A percentile compares a stretch with the other conserved stretches of the same genome.
phyloP scores from a whole-genome alignment of 2,888 invertebrate species.

The Coelinius sp. region DNA sequence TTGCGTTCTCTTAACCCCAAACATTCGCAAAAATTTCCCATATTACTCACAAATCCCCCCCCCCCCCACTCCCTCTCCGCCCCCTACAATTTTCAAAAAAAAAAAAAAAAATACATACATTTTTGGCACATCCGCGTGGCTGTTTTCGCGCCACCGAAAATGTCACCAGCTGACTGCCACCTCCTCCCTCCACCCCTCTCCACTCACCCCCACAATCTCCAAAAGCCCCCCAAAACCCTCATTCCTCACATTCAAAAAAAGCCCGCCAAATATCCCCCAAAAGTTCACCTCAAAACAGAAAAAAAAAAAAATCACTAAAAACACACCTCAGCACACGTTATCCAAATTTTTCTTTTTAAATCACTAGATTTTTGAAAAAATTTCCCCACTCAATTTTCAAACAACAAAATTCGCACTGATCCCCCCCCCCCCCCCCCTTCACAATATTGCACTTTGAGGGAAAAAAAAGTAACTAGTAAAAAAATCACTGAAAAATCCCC shows the following conservation, averaged over 20 bases:
- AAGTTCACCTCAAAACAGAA: background rate
- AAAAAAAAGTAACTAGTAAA: background rate
- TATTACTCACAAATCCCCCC: too few species aligned
- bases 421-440: too few species aligned
- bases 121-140: background rate
- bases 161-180: slow-evolving; percentile 24
- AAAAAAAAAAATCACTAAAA: background rate
- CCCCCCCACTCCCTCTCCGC: background rate
- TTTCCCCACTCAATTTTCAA: background rate
- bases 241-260: background rate
- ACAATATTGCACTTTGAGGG: background rate
- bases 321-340: slow-evolving; percentile 18
- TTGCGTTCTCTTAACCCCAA: slow-evolving; percentile 21
- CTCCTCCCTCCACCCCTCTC: background rate
- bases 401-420: background rate
- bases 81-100: background rate
- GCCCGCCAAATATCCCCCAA: background rate
- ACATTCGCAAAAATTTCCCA: background rate
- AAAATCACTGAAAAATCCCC: slow-evolving; percentile 1
- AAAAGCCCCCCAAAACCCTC: background rate
- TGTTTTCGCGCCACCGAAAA: slow-evolving; percentile 12
- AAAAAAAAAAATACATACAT: slow-evolving; percentile 1
- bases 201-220: background rate
- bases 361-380: background rate
- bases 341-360: background rate